Evolutionary conservation across 2,888 invertebrate species (phyloP).

Genomic region (Prosopocoilus inquinatus): DNA sequence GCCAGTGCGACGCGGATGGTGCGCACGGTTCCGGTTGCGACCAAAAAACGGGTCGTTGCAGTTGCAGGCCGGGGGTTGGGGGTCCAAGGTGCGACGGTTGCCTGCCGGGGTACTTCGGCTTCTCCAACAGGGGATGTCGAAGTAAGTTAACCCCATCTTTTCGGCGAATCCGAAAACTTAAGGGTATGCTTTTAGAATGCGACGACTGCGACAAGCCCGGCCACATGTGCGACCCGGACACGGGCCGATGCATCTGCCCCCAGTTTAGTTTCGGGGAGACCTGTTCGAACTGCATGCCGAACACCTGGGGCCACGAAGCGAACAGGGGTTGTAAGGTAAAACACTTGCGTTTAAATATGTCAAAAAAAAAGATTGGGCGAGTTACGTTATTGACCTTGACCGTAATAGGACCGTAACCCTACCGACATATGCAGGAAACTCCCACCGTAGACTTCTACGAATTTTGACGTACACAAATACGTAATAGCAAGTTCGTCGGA

Average conservation of each 20-base stretch:
- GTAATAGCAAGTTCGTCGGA: too few relatives aligned
- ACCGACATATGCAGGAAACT: too few relatives aligned
- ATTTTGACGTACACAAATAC: too few relatives aligned
- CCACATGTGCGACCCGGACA: conserved; percentile 85
- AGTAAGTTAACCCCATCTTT: conserved; percentile 52
- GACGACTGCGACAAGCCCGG: conserved; percentile 76
- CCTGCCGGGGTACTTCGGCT: conserved; percentile 74
- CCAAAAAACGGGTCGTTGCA: conserved; percentile 72
- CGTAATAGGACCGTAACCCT: too few relatives aligned
- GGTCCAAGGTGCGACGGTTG: conserved; percentile 74
- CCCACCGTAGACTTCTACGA: too few relatives aligned
- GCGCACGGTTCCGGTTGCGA: conserved; percentile 69
- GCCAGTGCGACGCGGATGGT: conserved; percentile 75
- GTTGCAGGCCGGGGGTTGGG: conserved; percentile 73
- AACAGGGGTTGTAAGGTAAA: conserved; percentile 76
- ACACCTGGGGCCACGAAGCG: conserved; percentile 77
- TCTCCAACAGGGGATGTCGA: conserved; percentile 73
- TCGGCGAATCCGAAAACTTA: too few relatives aligned
- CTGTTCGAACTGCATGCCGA: conserved; percentile 78
- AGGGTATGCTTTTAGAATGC: conserved; percentile 59
- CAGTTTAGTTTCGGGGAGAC: conserved; percentile 77
- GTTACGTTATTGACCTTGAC: too few relatives aligned
- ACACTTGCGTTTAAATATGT: neutral
- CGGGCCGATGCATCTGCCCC: conserved; percentile 92
- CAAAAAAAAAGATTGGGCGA: too few relatives aligned